Evolutionary conservation across 2,888 invertebrate genomes (phyloP).

Genomic region (Ptychoptera albimana): DNA sequence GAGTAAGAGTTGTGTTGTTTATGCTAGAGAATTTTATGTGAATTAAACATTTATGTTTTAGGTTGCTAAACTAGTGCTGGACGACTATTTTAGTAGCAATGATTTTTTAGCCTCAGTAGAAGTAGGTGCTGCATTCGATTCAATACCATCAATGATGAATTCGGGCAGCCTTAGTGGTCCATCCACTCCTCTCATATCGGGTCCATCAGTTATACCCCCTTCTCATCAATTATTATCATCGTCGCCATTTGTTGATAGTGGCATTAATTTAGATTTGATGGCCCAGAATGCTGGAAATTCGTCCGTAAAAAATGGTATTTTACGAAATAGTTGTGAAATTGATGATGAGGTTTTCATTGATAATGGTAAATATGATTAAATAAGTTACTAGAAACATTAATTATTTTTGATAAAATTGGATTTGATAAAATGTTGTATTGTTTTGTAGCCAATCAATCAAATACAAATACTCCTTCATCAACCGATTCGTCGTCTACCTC

Average conservation of each 20-base stretch:
- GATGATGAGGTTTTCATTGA: conserved; percentile 30
- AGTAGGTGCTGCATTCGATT: conserved; percentile 28
- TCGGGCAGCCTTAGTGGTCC: neutral
- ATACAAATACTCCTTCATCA: conserved; percentile 1
- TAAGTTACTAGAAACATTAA: too few relatives aligned
- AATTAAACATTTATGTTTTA: conserved; percentile 23
- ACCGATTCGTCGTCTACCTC: conserved; percentile 4
- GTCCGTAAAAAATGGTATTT: too few relatives aligned
- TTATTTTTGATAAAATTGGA: neutral
- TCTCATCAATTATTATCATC: conserved; percentile 12
- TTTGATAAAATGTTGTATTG: neutral
- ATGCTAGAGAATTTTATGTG: neutral
- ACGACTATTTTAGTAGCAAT: conserved; percentile 56
- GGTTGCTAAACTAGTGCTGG: conserved; percentile 76
- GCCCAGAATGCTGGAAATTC: conserved; percentile 12
- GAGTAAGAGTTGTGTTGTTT: conserved; percentile 38
- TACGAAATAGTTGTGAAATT: conserved; percentile 15
- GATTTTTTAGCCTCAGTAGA: conserved; percentile 30
- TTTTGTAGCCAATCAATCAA: neutral
- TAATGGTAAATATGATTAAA: too few relatives aligned
- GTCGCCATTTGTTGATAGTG: conserved; percentile 26
- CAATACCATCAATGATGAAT: conserved; percentile 24
- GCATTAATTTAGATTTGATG: conserved; percentile 27
- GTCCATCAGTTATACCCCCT: conserved; percentile 14
- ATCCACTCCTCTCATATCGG: conserved; percentile 21